Evolutionary conservation across 1,140 invertebrate genomes (phyloP).

Genomic region (Meloidogyne chitwoodi): DNA sequence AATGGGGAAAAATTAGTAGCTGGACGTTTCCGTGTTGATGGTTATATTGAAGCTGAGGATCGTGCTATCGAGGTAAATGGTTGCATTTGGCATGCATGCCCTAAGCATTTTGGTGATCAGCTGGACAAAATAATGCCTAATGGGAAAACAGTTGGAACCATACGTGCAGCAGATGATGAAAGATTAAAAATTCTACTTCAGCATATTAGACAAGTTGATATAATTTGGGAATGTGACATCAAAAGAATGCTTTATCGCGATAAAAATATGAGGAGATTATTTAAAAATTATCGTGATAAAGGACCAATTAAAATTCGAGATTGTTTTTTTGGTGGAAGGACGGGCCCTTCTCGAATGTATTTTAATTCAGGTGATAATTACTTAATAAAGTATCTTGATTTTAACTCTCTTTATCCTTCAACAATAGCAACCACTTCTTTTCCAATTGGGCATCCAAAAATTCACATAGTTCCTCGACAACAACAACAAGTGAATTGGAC

Average conservation of each 20-base stretch:
- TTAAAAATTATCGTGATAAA: not conserved
- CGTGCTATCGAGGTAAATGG: conserved; percentile 6
- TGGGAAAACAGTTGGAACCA: not conserved
- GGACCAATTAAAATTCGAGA: not conserved
- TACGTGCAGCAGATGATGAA: not conserved
- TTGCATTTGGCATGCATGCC: conserved; percentile 2
- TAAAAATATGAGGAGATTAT: not conserved
- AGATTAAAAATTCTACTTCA: not conserved
- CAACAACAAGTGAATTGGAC: conserved; percentile 5
- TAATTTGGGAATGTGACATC: conserved; percentile 11
- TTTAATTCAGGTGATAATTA: not conserved
- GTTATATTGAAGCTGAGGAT: not conserved
- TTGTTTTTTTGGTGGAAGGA: not conserved
- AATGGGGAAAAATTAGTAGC: not conserved
- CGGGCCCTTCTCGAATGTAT: not conserved
- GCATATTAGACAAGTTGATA: not conserved
- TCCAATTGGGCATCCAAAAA: conserved; percentile 5
- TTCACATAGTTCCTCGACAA: not conserved
- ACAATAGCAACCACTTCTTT: not conserved
- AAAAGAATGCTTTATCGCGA: not conserved
- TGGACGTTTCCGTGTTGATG: not conserved
- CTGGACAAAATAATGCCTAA: not conserved
- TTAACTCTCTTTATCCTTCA: conserved; percentile 4
- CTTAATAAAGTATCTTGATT: conserved; percentile 8
- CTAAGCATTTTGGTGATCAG: not conserved